Percentiles rank a stretch among this genome's conserved stretches.
Conservation (phyloP, 1,140 invertebrate species). For the Anadara kagoshimensis region DNA sequence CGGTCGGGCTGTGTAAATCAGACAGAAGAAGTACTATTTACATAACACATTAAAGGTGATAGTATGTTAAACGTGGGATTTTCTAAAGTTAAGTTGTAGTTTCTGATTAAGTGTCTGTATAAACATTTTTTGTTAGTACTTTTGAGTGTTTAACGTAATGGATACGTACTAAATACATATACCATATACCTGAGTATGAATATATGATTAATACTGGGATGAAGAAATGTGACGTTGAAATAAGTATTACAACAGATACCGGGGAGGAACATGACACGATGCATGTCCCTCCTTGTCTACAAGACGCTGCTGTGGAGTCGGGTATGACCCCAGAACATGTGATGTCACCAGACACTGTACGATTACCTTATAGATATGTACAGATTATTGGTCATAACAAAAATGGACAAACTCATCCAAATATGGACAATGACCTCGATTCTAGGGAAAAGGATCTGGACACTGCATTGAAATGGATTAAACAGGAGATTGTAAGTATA, state of each 20-base stretch:
- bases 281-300: slow-evolving; percentile 16
- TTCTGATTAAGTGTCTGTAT: no score
- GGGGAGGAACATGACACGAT: slow-evolving; percentile 14
- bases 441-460: slow-evolving; percentile 54
- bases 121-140: no score
- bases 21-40: no score
- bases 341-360: background rate
- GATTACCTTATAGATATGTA: slow-evolving; percentile 16
- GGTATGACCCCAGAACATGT: background rate
- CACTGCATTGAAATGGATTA: slow-evolving; percentile 60
- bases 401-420: slow-evolving; percentile 2
- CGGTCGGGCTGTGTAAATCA: no score
- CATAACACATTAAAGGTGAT: no score
- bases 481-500: slow-evolving; percentile 61
- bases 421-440: slow-evolving; percentile 15
- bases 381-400: background rate
- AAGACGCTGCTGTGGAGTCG: slow-evolving; percentile 1
- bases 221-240: slow-evolving; percentile 30
- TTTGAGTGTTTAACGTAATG: no score
- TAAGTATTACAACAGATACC: slow-evolving; percentile 10
- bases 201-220: no score
- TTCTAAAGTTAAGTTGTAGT: no score
- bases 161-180: no score
- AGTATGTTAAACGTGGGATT: no score
- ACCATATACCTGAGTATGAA: no score